Evolutionary conservation across 2,888 invertebrate species (phyloP).

Genomic region (Andrena minutula): DNA sequence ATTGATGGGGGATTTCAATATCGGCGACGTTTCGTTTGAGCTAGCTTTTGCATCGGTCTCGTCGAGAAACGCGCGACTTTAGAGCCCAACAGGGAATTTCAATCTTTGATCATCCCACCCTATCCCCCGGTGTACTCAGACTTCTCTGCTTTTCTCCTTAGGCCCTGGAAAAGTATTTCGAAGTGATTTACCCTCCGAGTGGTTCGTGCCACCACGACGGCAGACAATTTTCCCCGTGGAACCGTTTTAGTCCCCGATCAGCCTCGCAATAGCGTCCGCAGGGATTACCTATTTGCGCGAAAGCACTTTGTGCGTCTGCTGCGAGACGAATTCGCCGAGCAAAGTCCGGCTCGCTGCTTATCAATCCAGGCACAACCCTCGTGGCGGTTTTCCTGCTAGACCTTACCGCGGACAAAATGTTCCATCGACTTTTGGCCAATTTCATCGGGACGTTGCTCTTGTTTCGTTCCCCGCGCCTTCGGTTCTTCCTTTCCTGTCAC

Average conservation of each 20-base stretch:
- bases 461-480: not conserved
- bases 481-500: not conserved
- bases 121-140: not conserved
- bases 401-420: no score
- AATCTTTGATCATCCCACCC: slow-evolving; percentile 42
- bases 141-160: slow-evolving; percentile 25
- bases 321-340: not conserved
- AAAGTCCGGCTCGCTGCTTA: no score
- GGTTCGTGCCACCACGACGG: slow-evolving; percentile 23
- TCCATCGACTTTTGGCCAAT: no score
- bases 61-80: slow-evolving; percentile 26
- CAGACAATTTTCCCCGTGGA: slow-evolving; percentile 39
- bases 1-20: not conserved
- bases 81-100: slow-evolving; percentile 33
- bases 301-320: slow-evolving; percentile 3
- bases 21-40: slow-evolving; percentile 11
- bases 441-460: not conserved
- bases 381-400: no score
- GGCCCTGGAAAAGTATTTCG: slow-evolving; percentile 47
- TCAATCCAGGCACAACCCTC: no score
- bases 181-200: slow-evolving; percentile 61
- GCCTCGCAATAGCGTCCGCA: slow-evolving; percentile 14
- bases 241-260: slow-evolving; percentile 54
- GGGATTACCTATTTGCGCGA: slow-evolving; percentile 33
- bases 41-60: slow-evolving; percentile 5